These are phyloP conservation scores for Sphenodon punctatus DNA, from an alignment of 2,797 vertebrate species.

Conservation along the genomic window DNA sequence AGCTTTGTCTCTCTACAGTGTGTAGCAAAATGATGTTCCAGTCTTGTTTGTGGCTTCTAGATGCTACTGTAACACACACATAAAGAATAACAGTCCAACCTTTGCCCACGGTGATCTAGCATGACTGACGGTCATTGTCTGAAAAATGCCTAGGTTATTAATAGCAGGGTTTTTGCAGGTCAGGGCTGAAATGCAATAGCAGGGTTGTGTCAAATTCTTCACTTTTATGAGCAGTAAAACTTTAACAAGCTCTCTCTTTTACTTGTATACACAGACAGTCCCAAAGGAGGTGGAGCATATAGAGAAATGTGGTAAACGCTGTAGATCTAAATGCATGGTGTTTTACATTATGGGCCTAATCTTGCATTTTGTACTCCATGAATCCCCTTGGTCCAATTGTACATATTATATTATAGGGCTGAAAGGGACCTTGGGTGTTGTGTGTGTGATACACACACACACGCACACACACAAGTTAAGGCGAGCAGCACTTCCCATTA, in stretches of 20 bases:
- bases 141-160: not conserved
- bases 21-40: not conserved
- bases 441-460: no score
- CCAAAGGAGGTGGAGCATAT: not conserved
- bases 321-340: not conserved
- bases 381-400: not conserved
- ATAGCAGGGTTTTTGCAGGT: not conserved
- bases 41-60: not conserved
- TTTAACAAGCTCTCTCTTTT: not conserved
- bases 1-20: accelerated
- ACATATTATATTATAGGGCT: no score
- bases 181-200: not conserved
- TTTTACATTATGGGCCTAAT: not conserved
- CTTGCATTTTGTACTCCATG: not conserved
- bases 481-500: no score
- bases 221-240: not conserved
- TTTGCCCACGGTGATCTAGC: not conserved
- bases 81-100: accelerated
- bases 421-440: no score
- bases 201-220: not conserved
- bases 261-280: not conserved
- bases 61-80: not conserved
- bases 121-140: not conserved
- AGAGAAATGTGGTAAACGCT: not conserved
- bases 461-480: no score